Base-by-base conservation (phyloP, 2,888 invertebrate species). In the Harmothoe impar region DNA sequence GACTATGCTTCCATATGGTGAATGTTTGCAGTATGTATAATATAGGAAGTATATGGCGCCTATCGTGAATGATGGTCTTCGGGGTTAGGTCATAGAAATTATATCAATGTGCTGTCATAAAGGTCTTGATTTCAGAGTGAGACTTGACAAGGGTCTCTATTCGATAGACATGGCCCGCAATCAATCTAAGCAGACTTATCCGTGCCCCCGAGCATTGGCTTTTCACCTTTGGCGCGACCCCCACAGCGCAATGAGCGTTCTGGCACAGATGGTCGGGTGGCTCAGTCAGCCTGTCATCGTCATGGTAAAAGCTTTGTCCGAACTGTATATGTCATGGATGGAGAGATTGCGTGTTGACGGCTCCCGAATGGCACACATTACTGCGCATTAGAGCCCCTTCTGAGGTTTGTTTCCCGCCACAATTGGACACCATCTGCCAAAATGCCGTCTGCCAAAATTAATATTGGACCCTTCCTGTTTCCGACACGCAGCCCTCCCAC, bases 391-490 rank as follows among this genome's bases (percentile, higher is more conserved):
- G 72, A 62, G 29, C 72, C 25, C 72, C 29, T 25, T 72, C 72
- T 25, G 72, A 72, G 72, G 25, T 72, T 72, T 72, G 31, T 31
- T 31, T 25, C 72, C 25, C 29, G 29, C 72, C 25, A 72, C 72
- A 72, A 72, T 72, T 72, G 72, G 72, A 72, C 72, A 72, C 72
- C 72, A 29, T 72, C 72, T n/a, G n/a, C 31, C 72, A 15, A 72
- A 72, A 72, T 1, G 62, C 15, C 72, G 5, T 29, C 72, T 72
- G 72, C 72, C 72, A 72, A 72, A 72, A 72, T 72, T 72, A 72
- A 72, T 72, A 72, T 72, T 72, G 20, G 72, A 72, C 15, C 43
- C 43, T 43, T 43, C 3, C 3, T 43, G 43, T 10, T 72, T 72
- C 15, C 31, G 31, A 72, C 72, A 25, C 7, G 29, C 72, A 29